These are phyloP conservation scores for Sicus ferrugineus DNA, from an alignment of 2,888 invertebrate genomes.

Conservation along the genomic window DNA sequence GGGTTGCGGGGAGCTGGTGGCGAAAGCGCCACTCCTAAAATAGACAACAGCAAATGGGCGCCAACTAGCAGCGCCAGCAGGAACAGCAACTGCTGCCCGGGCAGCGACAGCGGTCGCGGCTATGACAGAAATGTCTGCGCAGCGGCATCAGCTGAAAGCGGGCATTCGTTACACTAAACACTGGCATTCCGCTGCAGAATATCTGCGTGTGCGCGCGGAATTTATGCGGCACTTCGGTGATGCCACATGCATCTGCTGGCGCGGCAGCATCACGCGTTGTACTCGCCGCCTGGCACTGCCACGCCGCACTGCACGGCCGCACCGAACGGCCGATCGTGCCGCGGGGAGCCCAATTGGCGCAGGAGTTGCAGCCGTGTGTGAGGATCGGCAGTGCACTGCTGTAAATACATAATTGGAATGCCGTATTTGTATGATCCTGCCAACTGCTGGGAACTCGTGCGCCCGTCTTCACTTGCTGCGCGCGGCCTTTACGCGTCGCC, in stretches of 20 bases:
- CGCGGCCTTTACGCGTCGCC: conserved; percentile 22
- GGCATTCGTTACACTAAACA: background rate
- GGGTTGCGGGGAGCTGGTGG: background rate
- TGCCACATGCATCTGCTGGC: background rate
- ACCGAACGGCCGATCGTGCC: background rate
- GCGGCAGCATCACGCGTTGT: conserved; percentile 4
- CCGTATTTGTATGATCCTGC: background rate
- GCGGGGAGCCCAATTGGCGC: background rate
- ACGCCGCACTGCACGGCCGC: background rate
- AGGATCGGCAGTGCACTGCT: background rate
- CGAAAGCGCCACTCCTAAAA: conserved; percentile 27
- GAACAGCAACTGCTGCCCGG: no score
- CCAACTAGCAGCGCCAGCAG: conserved; percentile 1
- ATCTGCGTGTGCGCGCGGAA: conserved; percentile 5
- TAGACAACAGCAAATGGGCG: conserved; percentile 17
- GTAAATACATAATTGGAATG: background rate
- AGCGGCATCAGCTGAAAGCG: background rate
- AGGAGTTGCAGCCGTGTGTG: background rate
- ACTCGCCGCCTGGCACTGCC: background rate
- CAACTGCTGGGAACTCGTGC: background rate
- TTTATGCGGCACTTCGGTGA: conserved; percentile 26
- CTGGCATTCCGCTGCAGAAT: background rate
- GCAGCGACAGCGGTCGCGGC: background rate
- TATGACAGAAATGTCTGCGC: background rate
- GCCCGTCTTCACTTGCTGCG: background rate